Conservation (phyloP, 2,113 vertebrate species). For the Penelope pileata region DNA sequence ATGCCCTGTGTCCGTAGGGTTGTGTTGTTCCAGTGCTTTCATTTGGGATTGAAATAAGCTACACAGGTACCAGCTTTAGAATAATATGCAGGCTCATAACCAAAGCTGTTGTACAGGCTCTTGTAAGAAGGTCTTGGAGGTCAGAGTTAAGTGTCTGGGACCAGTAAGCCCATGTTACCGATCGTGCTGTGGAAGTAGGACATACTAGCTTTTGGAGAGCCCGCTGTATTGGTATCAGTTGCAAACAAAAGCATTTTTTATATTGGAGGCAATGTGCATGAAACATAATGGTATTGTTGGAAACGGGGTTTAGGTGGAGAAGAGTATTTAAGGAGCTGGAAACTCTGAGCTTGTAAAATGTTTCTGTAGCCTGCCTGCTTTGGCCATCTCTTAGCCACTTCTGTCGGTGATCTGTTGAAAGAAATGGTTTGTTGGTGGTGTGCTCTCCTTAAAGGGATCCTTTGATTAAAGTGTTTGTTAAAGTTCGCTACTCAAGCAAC, state of each 20-base stretch:
- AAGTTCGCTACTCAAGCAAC: neutral
- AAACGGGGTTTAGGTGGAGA: neutral
- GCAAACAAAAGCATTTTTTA: rapidly evolving
- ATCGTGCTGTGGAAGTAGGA: neutral
- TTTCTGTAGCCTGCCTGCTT: neutral
- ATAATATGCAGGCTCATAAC: neutral
- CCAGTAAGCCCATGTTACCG: neutral
- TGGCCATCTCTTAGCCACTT: neutral
- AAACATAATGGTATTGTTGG: neutral
- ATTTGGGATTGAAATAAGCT: neutral
- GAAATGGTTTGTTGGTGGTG: neutral
- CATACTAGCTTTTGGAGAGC: neutral
- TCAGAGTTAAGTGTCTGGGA: neutral
- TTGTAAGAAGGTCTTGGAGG: neutral
- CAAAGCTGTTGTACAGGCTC: neutral
- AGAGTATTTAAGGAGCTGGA: neutral
- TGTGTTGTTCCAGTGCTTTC: neutral
- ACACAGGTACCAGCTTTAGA: neutral
- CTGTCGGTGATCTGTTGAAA: neutral
- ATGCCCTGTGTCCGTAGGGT: neutral
- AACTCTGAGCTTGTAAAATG: neutral
- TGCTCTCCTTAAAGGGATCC: neutral
- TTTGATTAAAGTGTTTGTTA: neutral
- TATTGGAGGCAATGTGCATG: rapidly evolving
- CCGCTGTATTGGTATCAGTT: neutral